Percentiles rank a stretch among this genome's conserved stretches.
Conservation (phyloP, 92 coral and sea anemone genomes). For the Pocillopora meandrina region DNA sequence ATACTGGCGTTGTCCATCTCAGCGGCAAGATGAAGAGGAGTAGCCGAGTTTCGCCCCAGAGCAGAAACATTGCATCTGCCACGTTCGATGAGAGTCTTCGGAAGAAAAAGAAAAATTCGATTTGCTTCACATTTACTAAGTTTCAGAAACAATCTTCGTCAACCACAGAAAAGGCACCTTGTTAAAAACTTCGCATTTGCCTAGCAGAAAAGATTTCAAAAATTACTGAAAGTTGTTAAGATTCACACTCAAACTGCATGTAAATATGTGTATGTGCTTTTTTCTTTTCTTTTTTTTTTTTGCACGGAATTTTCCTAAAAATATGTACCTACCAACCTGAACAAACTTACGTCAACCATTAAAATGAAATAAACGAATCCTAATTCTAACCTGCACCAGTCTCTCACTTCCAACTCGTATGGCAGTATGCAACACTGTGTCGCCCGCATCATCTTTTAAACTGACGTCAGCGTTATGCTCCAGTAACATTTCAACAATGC, state of each 20-base stretch:
- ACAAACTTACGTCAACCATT: too few relatives aligned
- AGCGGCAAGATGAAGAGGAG: constrained; percentile 68
- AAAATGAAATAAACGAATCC: too few relatives aligned
- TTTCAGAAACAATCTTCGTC: too few relatives aligned
- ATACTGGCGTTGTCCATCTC: constrained; percentile 52
- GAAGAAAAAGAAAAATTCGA: not conserved
- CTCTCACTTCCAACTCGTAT: constrained; percentile 58
- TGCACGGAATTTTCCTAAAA: too few relatives aligned
- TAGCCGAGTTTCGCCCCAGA: constrained; percentile 51
- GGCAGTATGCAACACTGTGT: constrained; percentile 65
- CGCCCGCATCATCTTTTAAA: constrained; percentile 58
- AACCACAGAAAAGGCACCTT: too few relatives aligned
- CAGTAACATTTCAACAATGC: constrained; percentile 44
- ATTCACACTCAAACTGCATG: too few relatives aligned
- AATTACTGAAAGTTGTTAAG: too few relatives aligned
- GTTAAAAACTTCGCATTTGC: too few relatives aligned
- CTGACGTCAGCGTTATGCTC: constrained; percentile 60
- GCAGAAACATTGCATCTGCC: constrained; percentile 40
- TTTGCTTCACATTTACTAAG: not conserved
- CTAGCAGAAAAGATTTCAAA: too few relatives aligned
- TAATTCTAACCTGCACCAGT: constrained; percentile 41
- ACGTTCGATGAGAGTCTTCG: constrained; percentile 50
- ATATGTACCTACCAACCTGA: too few relatives aligned
- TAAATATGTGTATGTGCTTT: too few relatives aligned
- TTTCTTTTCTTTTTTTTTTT: too few relatives aligned